phyloP scores from a whole-genome alignment of 2,888 invertebrate species.

The Poecilus cupreus region DNA sequence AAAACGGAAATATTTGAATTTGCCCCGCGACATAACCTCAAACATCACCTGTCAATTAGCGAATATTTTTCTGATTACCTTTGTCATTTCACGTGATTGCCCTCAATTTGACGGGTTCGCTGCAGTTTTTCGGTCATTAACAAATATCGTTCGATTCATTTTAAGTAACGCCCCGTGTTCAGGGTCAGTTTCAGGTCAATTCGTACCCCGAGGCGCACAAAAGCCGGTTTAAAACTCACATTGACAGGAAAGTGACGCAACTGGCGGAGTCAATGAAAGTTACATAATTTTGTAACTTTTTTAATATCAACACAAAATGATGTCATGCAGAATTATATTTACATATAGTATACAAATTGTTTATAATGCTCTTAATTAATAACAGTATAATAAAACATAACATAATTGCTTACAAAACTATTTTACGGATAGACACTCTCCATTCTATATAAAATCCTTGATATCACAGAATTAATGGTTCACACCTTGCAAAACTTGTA shows the following conservation, averaged over 20 bases:
- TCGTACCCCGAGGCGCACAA: slow-evolving; percentile 32
- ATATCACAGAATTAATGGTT: slow-evolving; percentile 48
- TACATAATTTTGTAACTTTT: slow-evolving; percentile 38
- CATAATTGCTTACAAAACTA: slow-evolving; percentile 11
- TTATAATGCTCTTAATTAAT: slow-evolving; percentile 1
- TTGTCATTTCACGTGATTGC: slow-evolving; percentile 18
- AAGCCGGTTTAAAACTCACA: slow-evolving; percentile 45
- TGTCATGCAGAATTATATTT: slow-evolving; percentile 56
- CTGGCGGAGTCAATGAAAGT: slow-evolving; percentile 45
- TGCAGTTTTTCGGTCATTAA: slow-evolving; percentile 39
- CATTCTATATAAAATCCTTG: slow-evolving; percentile 1
- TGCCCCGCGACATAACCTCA: not conserved
- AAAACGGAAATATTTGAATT: not conserved
- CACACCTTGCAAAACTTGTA: not conserved
- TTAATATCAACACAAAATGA: slow-evolving; percentile 51
- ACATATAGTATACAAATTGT: slow-evolving; percentile 52
- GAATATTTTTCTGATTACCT: not conserved
- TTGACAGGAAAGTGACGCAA: slow-evolving; percentile 46
- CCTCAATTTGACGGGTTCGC: not conserved
- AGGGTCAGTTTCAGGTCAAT: slow-evolving; percentile 54
- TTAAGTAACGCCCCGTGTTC: slow-evolving; percentile 34
- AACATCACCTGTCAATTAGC: not conserved
- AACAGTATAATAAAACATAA: slow-evolving; percentile 37
- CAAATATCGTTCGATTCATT: not conserved
- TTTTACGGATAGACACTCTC: slow-evolving; percentile 12